phyloP scores from a whole-genome alignment of 2,888 invertebrate species.

The Suillia variegata region DNA sequence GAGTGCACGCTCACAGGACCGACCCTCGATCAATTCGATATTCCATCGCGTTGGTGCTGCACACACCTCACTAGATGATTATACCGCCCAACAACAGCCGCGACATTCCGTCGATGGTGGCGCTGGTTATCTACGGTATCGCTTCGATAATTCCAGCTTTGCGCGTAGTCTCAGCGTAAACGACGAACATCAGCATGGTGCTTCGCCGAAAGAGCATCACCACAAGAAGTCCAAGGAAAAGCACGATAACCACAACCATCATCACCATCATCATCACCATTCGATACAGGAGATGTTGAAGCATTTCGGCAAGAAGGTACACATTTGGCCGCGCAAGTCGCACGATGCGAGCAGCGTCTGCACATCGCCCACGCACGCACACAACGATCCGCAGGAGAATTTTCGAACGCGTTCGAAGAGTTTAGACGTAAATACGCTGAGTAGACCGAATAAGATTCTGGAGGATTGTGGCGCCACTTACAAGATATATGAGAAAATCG shows the following conservation, averaged over 20 bases:
- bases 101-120: slow-evolving; percentile 34
- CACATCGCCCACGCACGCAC: slow-evolving; percentile 63
- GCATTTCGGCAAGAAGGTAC: slow-evolving; percentile 76
- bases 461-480: slow-evolving; percentile 83
- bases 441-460: slow-evolving; percentile 63
- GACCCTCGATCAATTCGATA: slow-evolving; percentile 58
- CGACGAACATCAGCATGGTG: slow-evolving; percentile 23
- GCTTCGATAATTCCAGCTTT: slow-evolving; percentile 59
- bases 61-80: slow-evolving; percentile 55
- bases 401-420: slow-evolving; percentile 81
- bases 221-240: slow-evolving; percentile 36
- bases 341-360: slow-evolving; percentile 61
- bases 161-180: slow-evolving; percentile 54
- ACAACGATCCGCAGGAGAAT: slow-evolving; percentile 65
- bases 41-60: slow-evolving; percentile 57
- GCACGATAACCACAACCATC: slow-evolving; percentile 64
- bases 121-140: slow-evolving; percentile 39
- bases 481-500: slow-evolving; percentile 78
- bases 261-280: slow-evolving; percentile 67
- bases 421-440: slow-evolving; percentile 67
- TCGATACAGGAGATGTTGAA: slow-evolving; percentile 79
- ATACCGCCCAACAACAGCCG: slow-evolving; percentile 33
- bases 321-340: slow-evolving; percentile 73
- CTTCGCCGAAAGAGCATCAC: slow-evolving; percentile 39
- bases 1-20: slow-evolving; percentile 43